Conservation (phyloP, 2,113 vertebrate species). For the Ctenodactylus gundi region DNA sequence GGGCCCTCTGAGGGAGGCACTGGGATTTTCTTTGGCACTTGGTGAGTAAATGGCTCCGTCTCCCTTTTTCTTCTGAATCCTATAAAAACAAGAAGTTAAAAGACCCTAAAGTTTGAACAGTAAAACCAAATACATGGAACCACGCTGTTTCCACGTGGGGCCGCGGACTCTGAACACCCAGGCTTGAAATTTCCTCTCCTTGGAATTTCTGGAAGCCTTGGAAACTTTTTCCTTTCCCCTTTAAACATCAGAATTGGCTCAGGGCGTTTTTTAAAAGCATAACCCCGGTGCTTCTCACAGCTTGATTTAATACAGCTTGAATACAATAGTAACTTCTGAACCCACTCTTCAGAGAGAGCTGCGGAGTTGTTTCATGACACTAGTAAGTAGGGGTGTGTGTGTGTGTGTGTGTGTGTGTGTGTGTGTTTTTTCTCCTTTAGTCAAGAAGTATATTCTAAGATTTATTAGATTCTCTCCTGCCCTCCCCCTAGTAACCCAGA, state of each 20-base stretch:
- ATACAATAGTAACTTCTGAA: slow-evolving; percentile 87
- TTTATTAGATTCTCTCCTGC: slow-evolving; percentile 83
- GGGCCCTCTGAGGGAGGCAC: slow-evolving; percentile 36
- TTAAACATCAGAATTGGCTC: slow-evolving; percentile 77
- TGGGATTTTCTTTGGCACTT: slow-evolving; percentile 70
- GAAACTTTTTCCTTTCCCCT: slow-evolving; percentile 71
- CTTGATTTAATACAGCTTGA: slow-evolving; percentile 86
- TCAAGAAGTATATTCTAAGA: slow-evolving; percentile 85
- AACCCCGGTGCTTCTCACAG: slow-evolving; percentile 80
- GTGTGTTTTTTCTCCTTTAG: slow-evolving; percentile 46
- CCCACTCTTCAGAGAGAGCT: slow-evolving; percentile 83
- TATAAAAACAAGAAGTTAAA: slow-evolving; percentile 79
- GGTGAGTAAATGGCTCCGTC: slow-evolving; percentile 66
- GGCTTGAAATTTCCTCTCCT: slow-evolving; percentile 84
- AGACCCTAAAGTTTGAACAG: slow-evolving; percentile 75
- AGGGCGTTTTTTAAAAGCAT: slow-evolving; percentile 76
- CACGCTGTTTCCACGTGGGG: slow-evolving; percentile 80
- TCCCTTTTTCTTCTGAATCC: slow-evolving; percentile 73
- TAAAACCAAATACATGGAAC: slow-evolving; percentile 81
- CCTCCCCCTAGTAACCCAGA: slow-evolving; percentile 85
- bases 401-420: slow-evolving; percentile 20
- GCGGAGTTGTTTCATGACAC: slow-evolving; percentile 86
- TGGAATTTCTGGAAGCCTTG: slow-evolving; percentile 82
- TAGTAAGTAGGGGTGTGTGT: slow-evolving; percentile 78
- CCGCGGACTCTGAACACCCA: slow-evolving; percentile 83